Conservation (phyloP, 2,888 invertebrate species). For the Drosophila longiperda region DNA sequence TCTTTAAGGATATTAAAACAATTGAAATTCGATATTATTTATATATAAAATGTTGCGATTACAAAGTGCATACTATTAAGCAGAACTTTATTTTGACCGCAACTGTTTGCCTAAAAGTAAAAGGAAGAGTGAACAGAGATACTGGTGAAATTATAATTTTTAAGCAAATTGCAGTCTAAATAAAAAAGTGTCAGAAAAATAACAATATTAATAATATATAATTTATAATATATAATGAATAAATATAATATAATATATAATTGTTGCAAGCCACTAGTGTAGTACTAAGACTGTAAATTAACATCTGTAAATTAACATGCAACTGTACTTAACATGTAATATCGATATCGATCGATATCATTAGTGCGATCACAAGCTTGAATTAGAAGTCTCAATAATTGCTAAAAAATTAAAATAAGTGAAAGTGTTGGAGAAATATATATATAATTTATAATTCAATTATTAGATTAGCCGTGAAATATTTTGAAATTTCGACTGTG, state of each 20-base stretch:
- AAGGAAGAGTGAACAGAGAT: too few species aligned
- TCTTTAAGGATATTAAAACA: neutral
- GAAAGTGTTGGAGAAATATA: too few species aligned
- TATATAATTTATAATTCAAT: neutral
- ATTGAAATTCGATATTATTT: too few species aligned
- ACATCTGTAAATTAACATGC: neutral
- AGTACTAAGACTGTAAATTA: neutral
- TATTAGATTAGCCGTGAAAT: neutral
- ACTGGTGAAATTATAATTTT: neutral
- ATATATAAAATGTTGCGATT: too few species aligned
- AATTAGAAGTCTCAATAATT: neutral
- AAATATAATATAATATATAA: neutral
- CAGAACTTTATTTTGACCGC: too few species aligned
- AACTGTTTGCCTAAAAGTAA: too few species aligned
- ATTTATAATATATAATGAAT: too few species aligned
- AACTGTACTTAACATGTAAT: neutral
- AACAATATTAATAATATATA: too few species aligned
- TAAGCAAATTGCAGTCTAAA: neutral
- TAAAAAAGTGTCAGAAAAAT: neutral
- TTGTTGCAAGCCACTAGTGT: neutral
- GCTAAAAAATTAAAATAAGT: too few species aligned
- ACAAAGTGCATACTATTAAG: too few species aligned
- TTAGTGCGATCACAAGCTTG: neutral
- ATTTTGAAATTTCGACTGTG: neutral
- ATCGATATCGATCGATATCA: neutral